Base-by-base conservation (phyloP, 2,888 invertebrate species). In the Seira sanloemensis region DNA sequence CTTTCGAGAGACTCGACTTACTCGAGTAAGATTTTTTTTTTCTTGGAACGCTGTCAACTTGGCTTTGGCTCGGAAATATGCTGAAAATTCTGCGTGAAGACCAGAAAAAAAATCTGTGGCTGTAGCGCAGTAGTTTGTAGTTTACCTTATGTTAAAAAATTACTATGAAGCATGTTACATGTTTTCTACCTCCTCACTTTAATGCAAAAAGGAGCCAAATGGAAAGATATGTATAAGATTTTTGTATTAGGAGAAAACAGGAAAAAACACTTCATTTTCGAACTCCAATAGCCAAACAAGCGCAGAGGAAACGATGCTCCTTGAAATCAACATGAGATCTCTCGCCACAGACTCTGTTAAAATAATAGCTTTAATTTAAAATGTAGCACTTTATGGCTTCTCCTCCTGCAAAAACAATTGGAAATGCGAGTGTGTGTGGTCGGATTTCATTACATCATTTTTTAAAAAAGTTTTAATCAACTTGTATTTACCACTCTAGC, bases 31-130 rank as follows among this genome's bases (percentile, higher is more conserved):
- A 37, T 4, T 37, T 37, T 37, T 37, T 37, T 37, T 37, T 77
- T 83, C 72, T 83, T 83, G 82, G 82, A 83, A 83, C 82, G 50
- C 24, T 83, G 77, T 83, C 82, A 83, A 79, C 37, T 68, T 67
- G 37, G 37, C 37, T 37, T 37, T 37, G 37, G 5, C 5, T 37
- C 37, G 37, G 12, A 37, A 37, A 37, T 37, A 37, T 37, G 37
- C 37, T 37, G 4, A 37, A 37, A 37, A 37, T 37, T 37, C 12
- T 37, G 37, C 37, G 37, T 37, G 37, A 37, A 37, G 37, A 37
- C 4, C 37, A n/a, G n/a, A n/a, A n/a, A 37, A 37, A 37, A 37
- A 37, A 4, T 37, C 37, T 37, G 37, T 37, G 37, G 37, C 37
- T 37, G 4, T 7, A 7, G 37, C 37, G 4, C 37, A 37, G 37